Evolutionary conservation across 2,888 invertebrate species (phyloP).

Genomic region (Parnassius smintheus): DNA sequence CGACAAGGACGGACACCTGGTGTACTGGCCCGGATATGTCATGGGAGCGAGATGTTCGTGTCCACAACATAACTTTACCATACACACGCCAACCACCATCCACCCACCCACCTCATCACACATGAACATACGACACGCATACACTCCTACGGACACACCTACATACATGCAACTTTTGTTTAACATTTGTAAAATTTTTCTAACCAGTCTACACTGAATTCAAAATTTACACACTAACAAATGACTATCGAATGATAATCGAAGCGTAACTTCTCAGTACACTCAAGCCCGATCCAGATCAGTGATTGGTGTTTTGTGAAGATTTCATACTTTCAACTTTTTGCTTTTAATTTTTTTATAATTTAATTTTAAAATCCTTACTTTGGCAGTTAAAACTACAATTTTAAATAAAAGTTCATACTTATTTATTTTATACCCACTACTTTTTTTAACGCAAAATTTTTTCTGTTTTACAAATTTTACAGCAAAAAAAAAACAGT

Average conservation of each 20-base stretch:
- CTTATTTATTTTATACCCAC: neutral
- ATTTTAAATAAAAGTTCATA: neutral
- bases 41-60: slow-evolving; percentile 99
- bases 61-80: slow-evolving; percentile 82
- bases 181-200: slow-evolving; percentile 32
- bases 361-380: slow-evolving; percentile 32
- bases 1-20: slow-evolving; percentile 99
- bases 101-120: slow-evolving; percentile 8
- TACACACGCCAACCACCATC: slow-evolving; percentile 14
- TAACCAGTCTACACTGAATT: slow-evolving; percentile 14
- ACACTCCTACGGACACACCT: slow-evolving; percentile 24
- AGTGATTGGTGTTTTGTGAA: slow-evolving; percentile 50
- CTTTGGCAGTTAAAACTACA: slow-evolving; percentile 1
- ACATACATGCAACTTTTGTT: slow-evolving; percentile 33
- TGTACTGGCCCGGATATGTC: slow-evolving; percentile 99
- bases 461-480: neutral
- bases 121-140: too few species aligned
- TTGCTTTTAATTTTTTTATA: slow-evolving; percentile 39
- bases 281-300: slow-evolving; percentile 45
- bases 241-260: slow-evolving; percentile 25
- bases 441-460: neutral
- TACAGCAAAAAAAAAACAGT: slow-evolving; percentile 4
- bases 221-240: slow-evolving; percentile 32
- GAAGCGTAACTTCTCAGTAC: slow-evolving; percentile 32
- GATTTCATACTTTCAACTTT: slow-evolving; percentile 37